phyloP scores from a whole-genome alignment of 2,797 vertebrate genomes.

The Clarias pachynema region DNA sequence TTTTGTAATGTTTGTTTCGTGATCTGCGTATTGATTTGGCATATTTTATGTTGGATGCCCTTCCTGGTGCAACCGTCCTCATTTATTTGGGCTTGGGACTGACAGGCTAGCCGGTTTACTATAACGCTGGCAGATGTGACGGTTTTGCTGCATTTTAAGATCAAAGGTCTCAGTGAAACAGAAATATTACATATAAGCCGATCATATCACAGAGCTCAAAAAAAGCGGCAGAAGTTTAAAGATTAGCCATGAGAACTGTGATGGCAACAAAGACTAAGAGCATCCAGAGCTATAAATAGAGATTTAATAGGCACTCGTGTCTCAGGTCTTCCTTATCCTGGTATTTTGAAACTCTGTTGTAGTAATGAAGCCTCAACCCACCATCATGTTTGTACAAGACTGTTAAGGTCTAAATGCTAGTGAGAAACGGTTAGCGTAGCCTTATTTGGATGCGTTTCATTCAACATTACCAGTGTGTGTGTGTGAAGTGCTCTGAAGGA shows the following conservation, averaged over 20 bases:
- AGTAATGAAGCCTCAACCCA: constrained; percentile 3
- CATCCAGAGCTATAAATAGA: background rate
- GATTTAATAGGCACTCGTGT: constrained; percentile 7
- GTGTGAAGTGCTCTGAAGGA: background rate
- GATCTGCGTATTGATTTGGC: too few relatives aligned
- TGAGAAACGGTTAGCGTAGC: background rate
- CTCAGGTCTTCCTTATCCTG: constrained; percentile 1
- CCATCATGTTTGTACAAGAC: background rate
- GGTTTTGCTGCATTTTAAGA: background rate
- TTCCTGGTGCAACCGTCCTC: too few relatives aligned
- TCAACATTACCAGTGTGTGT: background rate
- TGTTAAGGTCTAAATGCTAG: constrained; percentile 3
- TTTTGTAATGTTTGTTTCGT: background rate
- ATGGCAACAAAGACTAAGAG: background rate
- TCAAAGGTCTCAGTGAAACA: background rate
- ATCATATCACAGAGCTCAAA: background rate
- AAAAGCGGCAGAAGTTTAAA: background rate
- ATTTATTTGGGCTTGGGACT: background rate
- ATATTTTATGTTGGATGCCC: too few relatives aligned
- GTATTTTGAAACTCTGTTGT: background rate
- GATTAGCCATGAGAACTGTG: background rate
- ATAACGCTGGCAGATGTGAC: background rate
- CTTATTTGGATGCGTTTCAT: constrained; percentile 17
- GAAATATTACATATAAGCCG: background rate
- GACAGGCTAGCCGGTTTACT: background rate